A percentile compares a stretch with the other conserved stretches of the same genome.
Conservation (phyloP, 2,888 invertebrate genomes). For the Mythimna ferrago region DNA sequence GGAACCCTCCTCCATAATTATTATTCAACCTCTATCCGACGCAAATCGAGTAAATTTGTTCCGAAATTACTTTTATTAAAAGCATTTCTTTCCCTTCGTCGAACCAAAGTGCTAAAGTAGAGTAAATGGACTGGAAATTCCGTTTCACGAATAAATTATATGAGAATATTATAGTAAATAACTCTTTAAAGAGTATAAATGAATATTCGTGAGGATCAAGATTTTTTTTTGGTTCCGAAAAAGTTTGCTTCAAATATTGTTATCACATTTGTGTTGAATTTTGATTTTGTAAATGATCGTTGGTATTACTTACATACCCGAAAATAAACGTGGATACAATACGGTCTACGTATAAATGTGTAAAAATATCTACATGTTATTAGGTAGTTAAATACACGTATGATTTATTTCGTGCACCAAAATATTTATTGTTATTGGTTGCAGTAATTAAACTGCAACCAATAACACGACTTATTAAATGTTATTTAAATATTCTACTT, state of each 20-base stretch:
- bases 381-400: too few relatives aligned
- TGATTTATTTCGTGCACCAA: not conserved
- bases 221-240: slow-evolving; percentile 20
- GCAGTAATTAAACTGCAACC: not conserved
- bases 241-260: slow-evolving; percentile 14
- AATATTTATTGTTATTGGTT: not conserved
- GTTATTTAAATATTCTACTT: slow-evolving; percentile 6
- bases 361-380: not conserved
- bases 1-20: slow-evolving; percentile 78
- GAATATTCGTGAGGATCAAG: slow-evolving; percentile 46
- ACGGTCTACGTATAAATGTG: not conserved
- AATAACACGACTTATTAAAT: not conserved
- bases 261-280: slow-evolving; percentile 5
- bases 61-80: slow-evolving; percentile 88
- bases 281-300: not conserved
- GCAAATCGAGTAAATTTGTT: slow-evolving; percentile 86
- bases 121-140: slow-evolving; percentile 88
- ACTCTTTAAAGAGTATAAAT: slow-evolving; percentile 69
- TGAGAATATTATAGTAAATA: slow-evolving; percentile 82
- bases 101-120: slow-evolving; percentile 87
- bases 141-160: slow-evolving; percentile 85
- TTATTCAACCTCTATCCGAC: slow-evolving; percentile 86
- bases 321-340: slow-evolving; percentile 3
- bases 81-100: slow-evolving; percentile 86
- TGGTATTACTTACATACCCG: not conserved